phyloP scores from a whole-genome alignment of 2,888 invertebrate genomes.

The Asteroscopus sphinx region DNA sequence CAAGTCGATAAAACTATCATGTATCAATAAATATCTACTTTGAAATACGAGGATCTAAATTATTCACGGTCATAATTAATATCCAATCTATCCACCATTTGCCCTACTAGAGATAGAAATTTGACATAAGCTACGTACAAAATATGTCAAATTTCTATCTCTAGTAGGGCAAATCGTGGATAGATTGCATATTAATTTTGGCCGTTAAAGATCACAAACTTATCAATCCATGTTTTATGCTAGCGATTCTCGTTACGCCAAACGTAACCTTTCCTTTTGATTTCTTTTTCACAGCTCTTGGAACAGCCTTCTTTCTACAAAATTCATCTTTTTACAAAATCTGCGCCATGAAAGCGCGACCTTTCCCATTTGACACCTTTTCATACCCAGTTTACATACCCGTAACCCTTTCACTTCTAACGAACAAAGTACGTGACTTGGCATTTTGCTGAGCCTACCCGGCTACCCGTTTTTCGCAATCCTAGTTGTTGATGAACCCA shows the following conservation, averaged over 20 bases:
- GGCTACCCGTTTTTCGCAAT: constrained; percentile 9
- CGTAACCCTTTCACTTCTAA: constrained; percentile 26
- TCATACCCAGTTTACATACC: not conserved
- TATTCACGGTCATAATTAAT: too few relatives aligned
- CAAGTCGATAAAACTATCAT: too few relatives aligned
- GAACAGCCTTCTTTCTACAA: constrained; percentile 26
- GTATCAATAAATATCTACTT: too few relatives aligned
- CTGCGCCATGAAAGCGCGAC: constrained; percentile 28
- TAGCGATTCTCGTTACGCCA: not conserved
- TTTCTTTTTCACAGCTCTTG: constrained; percentile 11
- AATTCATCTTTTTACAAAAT: constrained; percentile 31
- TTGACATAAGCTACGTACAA: too few relatives aligned
- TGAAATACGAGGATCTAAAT: too few relatives aligned
- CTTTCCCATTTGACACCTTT: constrained; percentile 28
- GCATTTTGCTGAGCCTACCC: constrained; percentile 22
- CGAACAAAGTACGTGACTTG: constrained; percentile 36
- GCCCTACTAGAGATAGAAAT: too few relatives aligned
- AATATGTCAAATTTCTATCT: too few relatives aligned
- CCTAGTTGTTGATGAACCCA: not conserved
- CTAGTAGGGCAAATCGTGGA: too few relatives aligned
- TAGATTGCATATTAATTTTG: too few relatives aligned
- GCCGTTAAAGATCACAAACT: too few relatives aligned
- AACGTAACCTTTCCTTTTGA: constrained; percentile 3
- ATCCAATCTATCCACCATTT: too few relatives aligned
- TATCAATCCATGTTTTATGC: not conserved